Conservation (phyloP, 2,797 vertebrate genomes). For the Schizothorax lantsangensis region DNA sequence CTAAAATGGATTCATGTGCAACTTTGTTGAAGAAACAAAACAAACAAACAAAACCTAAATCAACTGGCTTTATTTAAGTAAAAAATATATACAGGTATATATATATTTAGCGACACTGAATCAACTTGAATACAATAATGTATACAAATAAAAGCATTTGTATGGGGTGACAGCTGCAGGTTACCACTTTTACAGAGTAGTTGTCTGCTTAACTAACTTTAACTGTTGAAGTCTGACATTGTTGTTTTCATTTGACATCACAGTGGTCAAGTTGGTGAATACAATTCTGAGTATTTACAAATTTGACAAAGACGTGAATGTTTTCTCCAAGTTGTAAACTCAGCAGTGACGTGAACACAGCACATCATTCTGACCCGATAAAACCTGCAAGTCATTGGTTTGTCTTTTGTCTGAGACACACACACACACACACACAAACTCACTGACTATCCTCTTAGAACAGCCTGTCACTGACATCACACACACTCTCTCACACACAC, state of each 20-base stretch:
- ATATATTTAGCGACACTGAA: not conserved
- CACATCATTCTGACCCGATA: not conserved
- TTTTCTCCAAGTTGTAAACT: not conserved
- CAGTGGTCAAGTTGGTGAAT: no score
- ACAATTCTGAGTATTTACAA: not conserved
- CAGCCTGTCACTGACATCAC: slow-evolving; percentile 70
- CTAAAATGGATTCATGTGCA: not conserved
- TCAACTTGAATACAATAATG: not conserved
- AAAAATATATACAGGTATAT: no score
- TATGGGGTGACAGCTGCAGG: not conserved
- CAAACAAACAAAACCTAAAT: no score
- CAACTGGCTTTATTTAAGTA: no score
- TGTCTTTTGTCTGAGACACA: not conserved
- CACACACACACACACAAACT: slow-evolving; percentile 52
- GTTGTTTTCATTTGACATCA: not conserved
- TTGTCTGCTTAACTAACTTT: not conserved
- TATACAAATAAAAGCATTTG: not conserved
- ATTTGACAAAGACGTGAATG: not conserved
- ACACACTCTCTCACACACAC: slow-evolving; percentile 72
- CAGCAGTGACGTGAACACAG: not conserved
- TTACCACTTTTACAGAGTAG: not conserved
- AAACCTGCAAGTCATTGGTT: slow-evolving; percentile 22
- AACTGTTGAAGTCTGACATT: not conserved
- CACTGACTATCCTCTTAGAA: slow-evolving; percentile 49
- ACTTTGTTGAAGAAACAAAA: not conserved